Percentiles rank a stretch among this genome's conserved stretches.
Evolutionary conservation across 2,113 vertebrate genomes (phyloP).

Genomic region (Rhinolophus ferrumequinum): DNA sequence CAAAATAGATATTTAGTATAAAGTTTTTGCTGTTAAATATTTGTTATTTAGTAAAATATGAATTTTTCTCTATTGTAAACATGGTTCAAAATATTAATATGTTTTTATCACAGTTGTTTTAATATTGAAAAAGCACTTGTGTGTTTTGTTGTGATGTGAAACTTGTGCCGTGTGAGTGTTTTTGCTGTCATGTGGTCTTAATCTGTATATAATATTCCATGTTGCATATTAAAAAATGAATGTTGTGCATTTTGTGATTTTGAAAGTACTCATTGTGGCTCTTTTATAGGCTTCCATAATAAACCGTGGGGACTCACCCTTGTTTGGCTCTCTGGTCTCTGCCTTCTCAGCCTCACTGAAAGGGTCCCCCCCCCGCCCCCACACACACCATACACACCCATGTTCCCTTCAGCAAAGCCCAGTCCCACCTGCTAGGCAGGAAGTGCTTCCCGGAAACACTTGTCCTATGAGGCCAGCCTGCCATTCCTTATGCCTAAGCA

Average conservation of each 20-base stretch:
- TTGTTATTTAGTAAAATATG: constrained; percentile 98
- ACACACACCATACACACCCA: neutral
- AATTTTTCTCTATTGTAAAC: constrained; percentile 95
- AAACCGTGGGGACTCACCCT: constrained; percentile 87
- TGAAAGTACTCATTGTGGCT: constrained; percentile 89
- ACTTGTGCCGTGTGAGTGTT: constrained; percentile 90
- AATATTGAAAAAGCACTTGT: constrained; percentile 95
- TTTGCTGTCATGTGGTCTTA: constrained; percentile 87
- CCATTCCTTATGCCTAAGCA: neutral
- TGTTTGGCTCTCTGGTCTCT: constrained; percentile 26
- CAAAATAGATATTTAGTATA: constrained; percentile 99
- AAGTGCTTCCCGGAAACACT: neutral
- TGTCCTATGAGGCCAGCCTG: neutral
- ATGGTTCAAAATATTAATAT: constrained; percentile 96
- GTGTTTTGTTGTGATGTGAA: constrained; percentile 89
- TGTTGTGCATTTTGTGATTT: constrained; percentile 92
- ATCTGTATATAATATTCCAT: constrained; percentile 94
- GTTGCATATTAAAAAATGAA: constrained; percentile 91
- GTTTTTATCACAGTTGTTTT: constrained; percentile 94
- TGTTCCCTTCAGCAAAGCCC: neutral
- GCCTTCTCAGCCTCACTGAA: neutral
- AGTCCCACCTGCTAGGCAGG: neutral
- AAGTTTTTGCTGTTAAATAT: constrained; percentile 98
- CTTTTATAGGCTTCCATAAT: constrained; percentile 92
- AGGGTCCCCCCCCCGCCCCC: neutral